Percentiles rank a stretch among this genome's conserved stretches.
These are phyloP conservation scores for Callospermophilus lateralis DNA, from an alignment of 2,113 vertebrate genomes.

Conservation along the genomic window DNA sequence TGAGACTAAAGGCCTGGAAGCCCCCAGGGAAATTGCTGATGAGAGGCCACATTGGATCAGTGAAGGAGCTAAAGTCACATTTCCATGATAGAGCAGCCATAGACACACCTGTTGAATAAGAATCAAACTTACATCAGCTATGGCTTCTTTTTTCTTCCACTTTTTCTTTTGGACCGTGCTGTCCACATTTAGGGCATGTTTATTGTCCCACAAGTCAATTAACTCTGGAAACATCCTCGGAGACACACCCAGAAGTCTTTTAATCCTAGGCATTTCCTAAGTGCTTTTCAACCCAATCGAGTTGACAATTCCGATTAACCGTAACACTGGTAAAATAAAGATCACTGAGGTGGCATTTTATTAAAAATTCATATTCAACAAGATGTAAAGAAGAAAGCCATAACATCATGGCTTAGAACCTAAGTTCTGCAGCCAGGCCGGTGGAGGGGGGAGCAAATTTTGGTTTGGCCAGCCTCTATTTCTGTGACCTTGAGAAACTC, in stretches of 20 bases:
- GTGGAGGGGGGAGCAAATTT: neutral
- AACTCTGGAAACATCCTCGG: neutral
- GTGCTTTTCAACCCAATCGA: neutral
- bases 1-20: neutral
- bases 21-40: neutral
- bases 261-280: neutral
- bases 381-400: neutral
- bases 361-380: neutral
- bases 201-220: neutral
- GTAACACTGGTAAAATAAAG: neutral
- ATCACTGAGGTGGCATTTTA: neutral
- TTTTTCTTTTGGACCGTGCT: neutral
- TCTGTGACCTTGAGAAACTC: neutral
- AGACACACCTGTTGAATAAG: neutral
- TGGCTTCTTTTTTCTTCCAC: neutral
- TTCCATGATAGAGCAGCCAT: neutral
- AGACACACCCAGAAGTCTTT: neutral
- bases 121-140: neutral
- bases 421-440: neutral
- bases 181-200: neutral
- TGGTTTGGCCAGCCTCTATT: neutral
- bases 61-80: neutral
- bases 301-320: neutral
- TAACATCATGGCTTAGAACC: neutral
- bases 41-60: neutral